Evolutionary conservation across 2,113 vertebrate genomes (phyloP).

Genomic region (Opisthocomus hoazin): DNA sequence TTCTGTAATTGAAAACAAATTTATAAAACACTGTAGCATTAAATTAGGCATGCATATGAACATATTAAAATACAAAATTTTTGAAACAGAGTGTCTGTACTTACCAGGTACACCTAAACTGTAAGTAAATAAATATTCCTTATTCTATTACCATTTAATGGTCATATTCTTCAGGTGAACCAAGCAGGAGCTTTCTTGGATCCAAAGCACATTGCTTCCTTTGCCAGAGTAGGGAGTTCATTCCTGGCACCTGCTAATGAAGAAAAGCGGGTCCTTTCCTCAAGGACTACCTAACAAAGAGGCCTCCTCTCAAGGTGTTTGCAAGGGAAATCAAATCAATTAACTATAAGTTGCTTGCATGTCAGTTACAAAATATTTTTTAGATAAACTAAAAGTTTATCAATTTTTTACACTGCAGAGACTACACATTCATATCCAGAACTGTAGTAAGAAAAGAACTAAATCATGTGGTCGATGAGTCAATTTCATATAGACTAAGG

Average conservation of each 20-base stretch:
- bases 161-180: neutral
- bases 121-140: neutral
- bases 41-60: neutral
- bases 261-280: neutral
- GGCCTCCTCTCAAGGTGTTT: neutral
- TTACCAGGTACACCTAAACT: neutral
- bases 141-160: neutral
- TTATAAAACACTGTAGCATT: neutral
- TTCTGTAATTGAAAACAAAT: slow-evolving; percentile 27
- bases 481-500: neutral
- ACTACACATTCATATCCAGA: neutral
- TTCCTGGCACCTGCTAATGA: neutral
- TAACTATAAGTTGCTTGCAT: neutral
- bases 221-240: neutral
- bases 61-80: neutral
- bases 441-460: neutral
- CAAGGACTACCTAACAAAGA: neutral
- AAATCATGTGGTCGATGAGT: neutral
- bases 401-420: neutral
- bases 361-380: neutral
- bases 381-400: neutral
- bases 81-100: neutral
- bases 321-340: neutral
- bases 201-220: neutral
- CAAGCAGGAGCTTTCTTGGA: neutral